A percentile compares a stretch with the other conserved stretches of the same genome.
phyloP scores from a whole-genome alignment of 1,140 invertebrate species.

The Hypothenemus hampei region DNA sequence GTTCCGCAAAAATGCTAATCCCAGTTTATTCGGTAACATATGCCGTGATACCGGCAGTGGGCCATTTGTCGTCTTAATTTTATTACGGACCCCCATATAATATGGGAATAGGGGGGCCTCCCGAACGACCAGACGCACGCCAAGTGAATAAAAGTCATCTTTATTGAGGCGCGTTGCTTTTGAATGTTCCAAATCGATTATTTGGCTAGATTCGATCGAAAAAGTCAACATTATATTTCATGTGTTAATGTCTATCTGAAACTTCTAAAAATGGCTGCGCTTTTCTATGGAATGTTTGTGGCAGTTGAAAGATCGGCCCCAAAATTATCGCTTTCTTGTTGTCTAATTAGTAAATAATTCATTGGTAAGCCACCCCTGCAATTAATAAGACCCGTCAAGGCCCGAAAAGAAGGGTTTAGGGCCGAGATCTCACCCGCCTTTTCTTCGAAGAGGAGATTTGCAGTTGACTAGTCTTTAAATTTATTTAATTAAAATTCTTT shows the following conservation, averaged over 20 bases:
- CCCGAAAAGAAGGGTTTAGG: slow-evolving; percentile 22
- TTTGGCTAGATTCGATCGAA: too few relatives aligned
- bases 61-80: slow-evolving; percentile 39
- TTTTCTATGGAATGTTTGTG: too few relatives aligned
- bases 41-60: slow-evolving; percentile 37
- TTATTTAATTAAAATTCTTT: slow-evolving; percentile 2
- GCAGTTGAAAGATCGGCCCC: slow-evolving; percentile 35
- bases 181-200: too few relatives aligned
- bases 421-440: slow-evolving; percentile 3
- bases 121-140: too few relatives aligned
- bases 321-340: slow-evolving; percentile 43
- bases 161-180: too few relatives aligned
- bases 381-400: slow-evolving; percentile 41
- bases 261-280: too few relatives aligned
- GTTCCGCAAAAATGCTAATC: slow-evolving; percentile 11
- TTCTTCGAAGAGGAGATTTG: slow-evolving; percentile 12
- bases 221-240: too few relatives aligned
- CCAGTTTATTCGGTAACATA: slow-evolving; percentile 31
- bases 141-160: too few relatives aligned
- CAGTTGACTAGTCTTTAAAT: neutral
- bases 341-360: slow-evolving; percentile 48
- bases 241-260: too few relatives aligned
- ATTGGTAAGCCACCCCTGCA: slow-evolving; percentile 45
- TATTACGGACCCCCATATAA: slow-evolving; percentile 31
- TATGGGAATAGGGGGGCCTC: neutral